Evolutionary conservation across 2,113 vertebrate species (phyloP), one percentile per base, ranked within the genome.

Genomic region (Eurypyga helias): DNA sequence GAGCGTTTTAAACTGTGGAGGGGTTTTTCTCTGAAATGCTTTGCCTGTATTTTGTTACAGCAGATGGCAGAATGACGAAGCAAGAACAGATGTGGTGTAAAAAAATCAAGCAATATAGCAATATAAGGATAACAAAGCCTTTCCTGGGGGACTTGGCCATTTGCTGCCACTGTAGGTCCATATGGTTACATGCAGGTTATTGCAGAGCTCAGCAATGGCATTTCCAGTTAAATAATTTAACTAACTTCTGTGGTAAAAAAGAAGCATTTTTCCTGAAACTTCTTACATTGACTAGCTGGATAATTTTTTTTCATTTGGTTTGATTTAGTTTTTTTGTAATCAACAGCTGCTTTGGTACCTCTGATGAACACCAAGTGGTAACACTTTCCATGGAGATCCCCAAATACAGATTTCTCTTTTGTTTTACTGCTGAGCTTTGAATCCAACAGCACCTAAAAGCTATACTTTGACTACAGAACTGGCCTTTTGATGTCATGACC

Each of bases 1-100:
- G 69, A 96, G 84, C 26, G 5, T 29, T 73, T 95, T 70, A 54
- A 95, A 82, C 52, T 75, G 79, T 84, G n/a, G 16, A 80, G 51
- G 73, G 29, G 57, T 81, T 89, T 83, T 83, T 89, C 93, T 86
- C 89, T 72, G 76, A 89, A 85, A 46, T n/a, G 52, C 52, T 94
- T 54, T 54, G 61, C 86, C 94, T 97, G 80, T 93, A 85, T 96
- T 97, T 95, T 75, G 83, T 96, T 95, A 92, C 89, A 91, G 90
- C 55, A 72, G 91, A 80, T 79, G 84, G 91, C 88, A 95, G 87
- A 86, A 79, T 57, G 77, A 93, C 4, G 64, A 90, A 86, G 75
- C 48, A 89, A 91, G n/a, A 73, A 81, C 84, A 92, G 90, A 92
- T 96, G 82, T 95, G 80, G 65, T 51, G 43, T 33, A 65, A 79